phyloP scores from a whole-genome alignment of 2,797 vertebrate genomes.

The Eleutherodactylus coqui region DNA sequence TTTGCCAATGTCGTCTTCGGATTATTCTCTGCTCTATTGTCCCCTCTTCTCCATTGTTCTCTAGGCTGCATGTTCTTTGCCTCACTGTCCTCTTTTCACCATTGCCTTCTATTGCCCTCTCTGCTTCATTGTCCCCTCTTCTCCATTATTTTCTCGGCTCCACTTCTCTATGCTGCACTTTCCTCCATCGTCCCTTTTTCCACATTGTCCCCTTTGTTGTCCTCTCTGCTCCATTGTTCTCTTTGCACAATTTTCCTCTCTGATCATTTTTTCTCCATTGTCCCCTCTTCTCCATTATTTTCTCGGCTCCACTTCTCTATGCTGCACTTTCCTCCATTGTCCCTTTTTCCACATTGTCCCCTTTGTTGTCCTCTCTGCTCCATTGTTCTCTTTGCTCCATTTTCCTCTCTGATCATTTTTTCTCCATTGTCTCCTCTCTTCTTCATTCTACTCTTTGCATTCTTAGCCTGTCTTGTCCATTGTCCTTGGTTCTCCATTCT shows the following conservation, averaged over 20 bases:
- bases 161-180: too few relatives aligned
- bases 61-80: too few relatives aligned
- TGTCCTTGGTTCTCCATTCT: not conserved
- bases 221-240: too few relatives aligned
- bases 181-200: too few relatives aligned
- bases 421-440: not conserved
- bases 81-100: not conserved
- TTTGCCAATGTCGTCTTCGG: too few relatives aligned
- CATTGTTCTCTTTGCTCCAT: not conserved
- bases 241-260: not conserved
- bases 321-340: not conserved
- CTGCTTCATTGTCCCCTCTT: not conserved
- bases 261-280: not conserved
- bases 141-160: not conserved
- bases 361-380: too few relatives aligned
- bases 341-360: not conserved
- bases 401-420: not conserved
- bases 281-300: not conserved
- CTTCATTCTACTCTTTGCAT: not conserved
- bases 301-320: not conserved
- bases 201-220: not conserved
- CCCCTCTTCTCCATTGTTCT: too few relatives aligned
- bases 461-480: not conserved
- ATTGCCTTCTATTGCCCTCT: too few relatives aligned
- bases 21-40: too few relatives aligned